Conservation (phyloP, 2,113 vertebrate genomes). For the Neogale vison region DNA sequence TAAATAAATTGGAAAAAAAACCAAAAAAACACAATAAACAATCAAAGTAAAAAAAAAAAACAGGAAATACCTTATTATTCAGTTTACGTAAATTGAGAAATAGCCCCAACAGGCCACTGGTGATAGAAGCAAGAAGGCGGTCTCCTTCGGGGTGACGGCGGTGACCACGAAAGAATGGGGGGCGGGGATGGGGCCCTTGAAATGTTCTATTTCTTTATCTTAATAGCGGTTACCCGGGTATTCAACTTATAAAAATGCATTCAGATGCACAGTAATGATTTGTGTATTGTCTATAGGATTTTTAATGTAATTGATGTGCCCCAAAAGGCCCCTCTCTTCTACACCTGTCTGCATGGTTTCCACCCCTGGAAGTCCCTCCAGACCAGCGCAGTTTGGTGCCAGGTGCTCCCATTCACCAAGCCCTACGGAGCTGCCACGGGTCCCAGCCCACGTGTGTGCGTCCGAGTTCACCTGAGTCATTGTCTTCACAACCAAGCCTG, state of each 20-base stretch:
- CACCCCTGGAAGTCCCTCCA: background rate
- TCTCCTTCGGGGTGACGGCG: background rate
- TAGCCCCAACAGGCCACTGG: background rate
- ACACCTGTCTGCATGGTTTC: background rate
- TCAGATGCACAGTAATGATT: background rate
- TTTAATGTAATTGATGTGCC: background rate
- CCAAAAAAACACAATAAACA: no score
- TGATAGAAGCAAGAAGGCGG: background rate
- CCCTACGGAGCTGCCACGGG: rapidly evolving
- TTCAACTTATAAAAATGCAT: background rate
- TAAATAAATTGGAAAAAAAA: no score
- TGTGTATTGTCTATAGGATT: background rate
- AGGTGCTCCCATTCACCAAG: background rate
- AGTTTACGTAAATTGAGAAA: background rate
- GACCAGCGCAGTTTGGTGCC: rapidly evolving
- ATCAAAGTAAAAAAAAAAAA: no score
- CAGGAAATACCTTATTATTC: background rate
- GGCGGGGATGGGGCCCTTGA: no score
- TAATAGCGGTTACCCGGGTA: no score
- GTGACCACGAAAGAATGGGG: background rate
- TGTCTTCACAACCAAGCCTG: background rate
- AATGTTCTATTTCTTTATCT: background rate
- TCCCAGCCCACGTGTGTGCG: background rate
- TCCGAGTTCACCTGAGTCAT: rapidly evolving
- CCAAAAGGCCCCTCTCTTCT: background rate